A percentile compares a stretch with the other conserved stretches of the same genome.
Conservation (phyloP, 2,797 vertebrate species). For the Dicrostonyx torquatus region DNA sequence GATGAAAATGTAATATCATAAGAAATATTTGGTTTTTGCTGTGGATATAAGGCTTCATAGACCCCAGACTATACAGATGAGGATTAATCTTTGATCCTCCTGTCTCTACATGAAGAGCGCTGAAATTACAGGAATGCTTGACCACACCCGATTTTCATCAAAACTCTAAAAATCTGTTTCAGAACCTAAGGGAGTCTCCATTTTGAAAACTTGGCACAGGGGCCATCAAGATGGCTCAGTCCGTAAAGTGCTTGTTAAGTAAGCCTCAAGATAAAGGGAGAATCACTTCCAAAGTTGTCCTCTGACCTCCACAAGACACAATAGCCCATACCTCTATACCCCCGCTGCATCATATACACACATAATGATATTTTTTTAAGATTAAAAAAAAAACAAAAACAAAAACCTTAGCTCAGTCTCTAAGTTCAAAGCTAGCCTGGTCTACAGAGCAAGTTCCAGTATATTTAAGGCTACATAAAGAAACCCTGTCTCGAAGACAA, state of each 20-base stretch:
- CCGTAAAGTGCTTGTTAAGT: background rate
- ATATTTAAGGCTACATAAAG: background rate
- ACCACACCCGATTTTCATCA: background rate
- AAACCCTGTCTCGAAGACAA: background rate
- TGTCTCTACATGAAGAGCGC: background rate
- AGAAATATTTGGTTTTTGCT: background rate
- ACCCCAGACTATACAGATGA: background rate
- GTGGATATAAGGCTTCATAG: background rate
- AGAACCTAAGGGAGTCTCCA: background rate
- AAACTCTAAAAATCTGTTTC: conserved; percentile 7
- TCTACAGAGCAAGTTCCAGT: background rate
- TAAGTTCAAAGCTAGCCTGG: background rate
- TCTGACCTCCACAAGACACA: background rate
- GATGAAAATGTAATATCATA: background rate
- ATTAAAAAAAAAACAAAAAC: background rate
- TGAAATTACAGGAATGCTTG: background rate
- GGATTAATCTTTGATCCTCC: background rate
- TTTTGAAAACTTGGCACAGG: conserved; percentile 33
- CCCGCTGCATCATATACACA: background rate
- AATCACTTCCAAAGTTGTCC: background rate
- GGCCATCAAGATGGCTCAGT: background rate
- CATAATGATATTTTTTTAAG: background rate
- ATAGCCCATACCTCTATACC: too few species aligned
- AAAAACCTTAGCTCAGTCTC: background rate
- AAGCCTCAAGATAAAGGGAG: background rate